Evolutionary conservation across 2,113 vertebrate genomes (phyloP), one percentile per base, ranked within the genome.

Genomic region (Acrocephalus arundinaceus): DNA sequence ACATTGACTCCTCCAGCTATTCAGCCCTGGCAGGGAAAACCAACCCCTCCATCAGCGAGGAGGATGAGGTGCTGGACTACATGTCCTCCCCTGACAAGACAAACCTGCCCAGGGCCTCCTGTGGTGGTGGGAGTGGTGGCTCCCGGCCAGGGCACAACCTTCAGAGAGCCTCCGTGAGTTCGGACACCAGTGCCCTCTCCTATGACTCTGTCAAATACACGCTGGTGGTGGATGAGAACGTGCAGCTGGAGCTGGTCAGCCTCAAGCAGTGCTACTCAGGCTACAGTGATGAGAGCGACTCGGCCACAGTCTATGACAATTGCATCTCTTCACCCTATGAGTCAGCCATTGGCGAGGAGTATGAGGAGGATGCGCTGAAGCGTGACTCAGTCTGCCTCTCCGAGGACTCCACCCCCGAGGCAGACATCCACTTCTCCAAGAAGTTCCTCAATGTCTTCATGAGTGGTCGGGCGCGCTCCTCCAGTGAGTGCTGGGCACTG

Each of bases 361-460:
- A 99, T 0, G 99, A 99, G 97, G 99, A 99, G 93, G 98, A 99
- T 0, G 98, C 98, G 2, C 97, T 98, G 85, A 98, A 98, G 79
- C 97, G 98, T 6, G 97, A 99, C 37, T 98, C 98, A 0, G 98
- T 98, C 41, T 98, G 99, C 96, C 98, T 99, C 33, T 99, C 99
- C 0, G 99, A 99, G 93, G 98, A 98, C 93, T 99, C 99, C 83
- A 99, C 99, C 2, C 99, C 99, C 0, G 99, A 99, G 43, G 98
- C 98, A 0, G 99, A 99, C 61, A 97, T 99, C 90, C 98, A 98
- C 93, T 99, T 99, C 97, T 99, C 99, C 81, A 99, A 99, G 98
- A 99, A 99, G 97, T 99, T 99, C 96, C 98, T 99, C 93, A 99
- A 99, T 0, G 99, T 99, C 97, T 99, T 99, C 97, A 99, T 99